These are phyloP conservation scores for Cuniculus paca DNA, from an alignment of 2,797 vertebrate species.

Conservation along the genomic window DNA sequence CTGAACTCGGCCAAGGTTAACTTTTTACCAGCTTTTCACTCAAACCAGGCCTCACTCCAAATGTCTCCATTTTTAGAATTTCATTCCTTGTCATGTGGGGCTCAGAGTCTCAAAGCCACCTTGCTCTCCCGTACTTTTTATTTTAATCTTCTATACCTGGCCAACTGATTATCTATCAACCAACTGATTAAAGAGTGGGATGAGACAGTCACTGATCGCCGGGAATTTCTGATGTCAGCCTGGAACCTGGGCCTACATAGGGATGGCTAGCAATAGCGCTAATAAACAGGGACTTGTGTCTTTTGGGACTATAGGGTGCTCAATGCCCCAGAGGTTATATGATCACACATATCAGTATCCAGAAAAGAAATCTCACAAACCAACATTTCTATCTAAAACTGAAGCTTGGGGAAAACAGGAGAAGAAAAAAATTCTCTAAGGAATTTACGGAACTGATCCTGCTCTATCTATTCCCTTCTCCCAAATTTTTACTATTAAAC, in stretches of 20 bases:
- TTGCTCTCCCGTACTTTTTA: background rate
- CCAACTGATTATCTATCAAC: background rate
- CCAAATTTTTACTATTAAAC: slow-evolving; percentile 32
- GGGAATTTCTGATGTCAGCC: background rate
- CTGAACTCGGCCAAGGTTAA: background rate
- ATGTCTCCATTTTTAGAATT: slow-evolving; percentile 40
- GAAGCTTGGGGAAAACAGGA: background rate
- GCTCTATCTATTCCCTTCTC: background rate
- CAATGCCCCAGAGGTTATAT: background rate
- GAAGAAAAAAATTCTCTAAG: slow-evolving; percentile 11
- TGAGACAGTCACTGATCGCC: background rate
- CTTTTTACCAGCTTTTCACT: slow-evolving; percentile 62
- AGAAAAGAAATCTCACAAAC: background rate
- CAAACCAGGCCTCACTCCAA: background rate
- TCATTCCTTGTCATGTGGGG: background rate
- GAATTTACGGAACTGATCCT: background rate
- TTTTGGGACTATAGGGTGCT: background rate
- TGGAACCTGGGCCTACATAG: background rate
- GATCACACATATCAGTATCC: background rate
- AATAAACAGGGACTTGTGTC: background rate
- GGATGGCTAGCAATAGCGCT: background rate
- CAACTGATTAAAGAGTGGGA: background rate
- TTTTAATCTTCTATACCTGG: slow-evolving; percentile 21
- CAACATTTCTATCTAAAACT: slow-evolving; percentile 46
- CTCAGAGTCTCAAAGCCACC: background rate